Percentiles rank a stretch among this genome's conserved stretches.
Conservation (phyloP, 2,888 invertebrate genomes). For the Norana najaformis region DNA sequence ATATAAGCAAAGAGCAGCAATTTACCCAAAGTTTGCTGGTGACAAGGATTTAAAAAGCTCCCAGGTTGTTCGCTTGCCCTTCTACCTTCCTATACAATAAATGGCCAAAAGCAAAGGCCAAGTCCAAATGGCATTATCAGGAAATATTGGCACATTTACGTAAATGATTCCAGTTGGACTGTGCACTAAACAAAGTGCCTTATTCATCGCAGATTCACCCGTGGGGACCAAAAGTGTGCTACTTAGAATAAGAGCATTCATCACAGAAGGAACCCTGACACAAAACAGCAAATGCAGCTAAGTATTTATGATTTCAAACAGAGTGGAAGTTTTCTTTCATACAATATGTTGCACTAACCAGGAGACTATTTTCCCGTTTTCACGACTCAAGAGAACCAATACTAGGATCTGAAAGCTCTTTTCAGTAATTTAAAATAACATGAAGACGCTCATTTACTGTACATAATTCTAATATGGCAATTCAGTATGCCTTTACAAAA, state of each 20-base stretch:
- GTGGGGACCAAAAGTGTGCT: not conserved
- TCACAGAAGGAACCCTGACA: not conserved
- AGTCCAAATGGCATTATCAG: not conserved
- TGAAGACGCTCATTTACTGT: not conserved
- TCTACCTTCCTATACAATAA: no score
- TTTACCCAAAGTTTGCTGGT: not conserved
- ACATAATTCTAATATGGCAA: not conserved
- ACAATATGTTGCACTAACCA: no score
- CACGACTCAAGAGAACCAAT: not conserved
- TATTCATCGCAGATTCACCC: not conserved
- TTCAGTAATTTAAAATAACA: not conserved
- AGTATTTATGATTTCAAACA: not conserved
- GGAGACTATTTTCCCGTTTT: no score
- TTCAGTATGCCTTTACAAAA: not conserved
- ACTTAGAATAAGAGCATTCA: not conserved
- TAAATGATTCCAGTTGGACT: not conserved
- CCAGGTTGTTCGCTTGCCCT: not conserved
- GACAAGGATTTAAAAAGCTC: not conserved
- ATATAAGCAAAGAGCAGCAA: not conserved
- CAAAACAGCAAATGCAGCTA: not conserved
- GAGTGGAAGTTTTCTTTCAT: not conserved
- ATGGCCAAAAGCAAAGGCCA: no score
- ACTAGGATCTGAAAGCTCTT: not conserved
- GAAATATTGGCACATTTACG: not conserved
- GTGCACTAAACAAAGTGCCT: not conserved